Evolutionary conservation across 2,113 vertebrate genomes (phyloP), one percentile per base, ranked within the genome.

Genomic region (Bubo scandiacus): DNA sequence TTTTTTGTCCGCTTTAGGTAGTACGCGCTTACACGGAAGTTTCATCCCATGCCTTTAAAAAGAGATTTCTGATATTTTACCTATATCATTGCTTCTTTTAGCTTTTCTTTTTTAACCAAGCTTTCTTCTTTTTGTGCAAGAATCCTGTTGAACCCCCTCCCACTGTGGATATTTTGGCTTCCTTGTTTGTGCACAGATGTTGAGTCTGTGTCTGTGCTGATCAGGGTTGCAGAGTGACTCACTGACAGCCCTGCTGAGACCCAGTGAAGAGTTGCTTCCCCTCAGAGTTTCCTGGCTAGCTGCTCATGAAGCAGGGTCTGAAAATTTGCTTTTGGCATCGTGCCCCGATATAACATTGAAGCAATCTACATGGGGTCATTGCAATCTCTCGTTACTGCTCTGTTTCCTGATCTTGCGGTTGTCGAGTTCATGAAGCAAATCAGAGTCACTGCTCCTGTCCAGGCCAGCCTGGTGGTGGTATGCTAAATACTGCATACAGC

Each of bases 201-300:
- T 78, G 77, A 45, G 36, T 75, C 21, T 65, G 3, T 0, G 4
- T 87, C n/a, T 0, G 2, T 3, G 17, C 59, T 68, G 84, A 32
- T 91, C 14, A 0, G 0, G 2, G 34, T 54, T 67, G 73, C 65
- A 15, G 40, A 51, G 71, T 47, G 86, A 88, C 72, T 91, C 80
- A 47, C 18, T 91, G 94, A 72, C 89, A 92, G 78, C 43, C 52
- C 91, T 85, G 89, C 73, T 55, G 89, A 85, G 84, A 85, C 61
- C 9, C 1, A 0, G 18, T 52, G 87, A 95, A 52, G 91, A 91
- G 81, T 63, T 91, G 65, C 93, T 89, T 95, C 78, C 81, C 61
- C 61, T 85, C 3, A 0, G 45, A 80, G 62, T 75, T 96, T 90
- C 89, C 90, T 96, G 90, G 70, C 80, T 74, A 63, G 73, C 86